Conservation (phyloP, 2,797 vertebrate species). For the Sciurus vulgaris region DNA sequence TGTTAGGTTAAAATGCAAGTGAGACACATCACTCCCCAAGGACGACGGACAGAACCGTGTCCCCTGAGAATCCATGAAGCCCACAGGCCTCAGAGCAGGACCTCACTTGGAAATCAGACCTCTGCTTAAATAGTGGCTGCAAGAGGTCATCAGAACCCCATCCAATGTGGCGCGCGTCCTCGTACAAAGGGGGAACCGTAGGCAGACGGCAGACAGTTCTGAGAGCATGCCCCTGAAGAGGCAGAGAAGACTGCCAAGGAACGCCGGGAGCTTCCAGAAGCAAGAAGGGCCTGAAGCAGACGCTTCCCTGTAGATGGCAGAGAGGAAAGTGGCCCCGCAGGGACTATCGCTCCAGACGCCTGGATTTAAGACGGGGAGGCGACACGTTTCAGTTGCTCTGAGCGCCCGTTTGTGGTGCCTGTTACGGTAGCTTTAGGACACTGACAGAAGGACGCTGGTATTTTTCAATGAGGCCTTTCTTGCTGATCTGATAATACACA, state of each 20-base stretch:
- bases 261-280: background rate
- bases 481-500: background rate
- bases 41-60: background rate
- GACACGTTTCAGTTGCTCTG: background rate
- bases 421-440: background rate
- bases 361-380: background rate
- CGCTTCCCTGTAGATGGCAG: background rate
- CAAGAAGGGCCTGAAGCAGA: background rate
- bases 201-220: background rate
- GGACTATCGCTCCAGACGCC: background rate
- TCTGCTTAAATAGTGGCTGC: background rate
- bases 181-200: background rate
- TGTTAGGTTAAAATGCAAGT: slow-evolving; percentile 47
- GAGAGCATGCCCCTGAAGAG: background rate
- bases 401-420: background rate
- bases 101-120: background rate
- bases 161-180: background rate
- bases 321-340: background rate
- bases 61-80: background rate
- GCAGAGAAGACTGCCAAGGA: background rate
- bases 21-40: background rate
- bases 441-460: background rate
- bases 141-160: background rate
- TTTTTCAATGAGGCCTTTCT: slow-evolving; percentile 28
- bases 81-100: background rate